These are phyloP conservation scores for Tachyglossus aculeatus DNA, from an alignment of 2,797 vertebrate species.

Conservation along the genomic window DNA sequence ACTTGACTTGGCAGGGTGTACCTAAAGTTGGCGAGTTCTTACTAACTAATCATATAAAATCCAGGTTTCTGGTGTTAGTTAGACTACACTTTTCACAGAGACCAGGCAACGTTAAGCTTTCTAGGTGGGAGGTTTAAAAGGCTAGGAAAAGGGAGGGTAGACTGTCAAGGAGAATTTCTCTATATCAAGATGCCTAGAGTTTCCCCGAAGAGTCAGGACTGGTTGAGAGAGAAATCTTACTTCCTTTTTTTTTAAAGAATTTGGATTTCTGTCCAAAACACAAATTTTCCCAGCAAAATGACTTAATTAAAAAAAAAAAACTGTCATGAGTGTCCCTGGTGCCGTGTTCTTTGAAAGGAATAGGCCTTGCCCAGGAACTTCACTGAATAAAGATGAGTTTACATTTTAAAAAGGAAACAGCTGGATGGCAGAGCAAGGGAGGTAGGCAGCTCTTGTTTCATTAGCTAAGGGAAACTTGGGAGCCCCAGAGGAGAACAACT, in stretches of 20 bases:
- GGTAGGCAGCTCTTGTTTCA: slow-evolving; percentile 78
- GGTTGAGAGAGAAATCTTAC: background rate
- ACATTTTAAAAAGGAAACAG: slow-evolving; percentile 87
- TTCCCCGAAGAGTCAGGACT: slow-evolving; percentile 76
- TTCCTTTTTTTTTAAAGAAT: slow-evolving; percentile 59
- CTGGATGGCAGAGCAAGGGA: slow-evolving; percentile 81
- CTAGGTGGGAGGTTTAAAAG: slow-evolving; percentile 79
- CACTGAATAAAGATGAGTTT: slow-evolving; percentile 76
- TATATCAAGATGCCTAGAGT: slow-evolving; percentile 71
- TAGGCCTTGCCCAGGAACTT: slow-evolving; percentile 71
- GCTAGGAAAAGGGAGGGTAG: slow-evolving; percentile 62
- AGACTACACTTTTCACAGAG: slow-evolving; percentile 57
- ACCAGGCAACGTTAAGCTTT: slow-evolving; percentile 68
- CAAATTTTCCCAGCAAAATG: slow-evolving; percentile 75
- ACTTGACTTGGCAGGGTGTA: slow-evolving; percentile 72
- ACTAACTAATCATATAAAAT: slow-evolving; percentile 69
- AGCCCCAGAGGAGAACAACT: slow-evolving; percentile 77
- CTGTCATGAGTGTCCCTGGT: slow-evolving; percentile 70
- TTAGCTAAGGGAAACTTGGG: slow-evolving; percentile 77
- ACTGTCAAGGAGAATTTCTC: slow-evolving; percentile 76
- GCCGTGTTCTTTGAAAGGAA: slow-evolving; percentile 74
- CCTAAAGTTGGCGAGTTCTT: slow-evolving; percentile 72
- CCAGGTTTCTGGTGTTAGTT: slow-evolving; percentile 64
- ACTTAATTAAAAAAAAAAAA: background rate
- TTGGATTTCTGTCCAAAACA: slow-evolving; percentile 78